Evolutionary conservation across 2,113 vertebrate genomes (phyloP).

Genomic region (Irena cyanogastra): DNA sequence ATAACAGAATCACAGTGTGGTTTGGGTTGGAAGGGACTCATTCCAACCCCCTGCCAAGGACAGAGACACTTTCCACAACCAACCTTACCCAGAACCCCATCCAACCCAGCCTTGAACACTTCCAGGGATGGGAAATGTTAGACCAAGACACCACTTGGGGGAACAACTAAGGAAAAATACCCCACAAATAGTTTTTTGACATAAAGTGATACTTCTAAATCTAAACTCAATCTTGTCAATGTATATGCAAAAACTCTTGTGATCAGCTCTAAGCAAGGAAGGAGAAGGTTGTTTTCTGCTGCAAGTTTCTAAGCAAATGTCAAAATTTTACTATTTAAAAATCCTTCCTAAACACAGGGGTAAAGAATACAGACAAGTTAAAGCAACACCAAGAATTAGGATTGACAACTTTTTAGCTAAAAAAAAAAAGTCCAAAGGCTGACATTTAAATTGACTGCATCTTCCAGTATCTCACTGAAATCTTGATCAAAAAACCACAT

Average conservation of each 20-base stretch:
- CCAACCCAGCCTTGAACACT: not conserved
- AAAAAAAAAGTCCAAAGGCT: not conserved
- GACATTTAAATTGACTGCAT: not conserved
- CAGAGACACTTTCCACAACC: not conserved
- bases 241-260: not conserved
- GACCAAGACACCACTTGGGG: not conserved
- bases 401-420: not conserved
- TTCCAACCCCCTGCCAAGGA: not conserved
- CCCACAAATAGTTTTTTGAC: not conserved
- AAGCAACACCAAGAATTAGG: not conserved
- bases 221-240: not conserved
- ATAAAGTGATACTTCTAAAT: not conserved
- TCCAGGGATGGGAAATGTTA: not conserved
- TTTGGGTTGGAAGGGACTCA: not conserved
- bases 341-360: not conserved
- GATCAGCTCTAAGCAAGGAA: not conserved
- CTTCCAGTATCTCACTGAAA: not conserved
- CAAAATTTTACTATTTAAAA: slow-evolving; percentile 13
- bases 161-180: not conserved
- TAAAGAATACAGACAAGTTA: not conserved
- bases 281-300: not conserved
- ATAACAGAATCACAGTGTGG: not conserved
- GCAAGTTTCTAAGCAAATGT: not conserved
- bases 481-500: not conserved
- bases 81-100: not conserved